Evolutionary conservation across 2,113 vertebrate genomes (phyloP).

Genomic region (Thunnus thynnus): DNA sequence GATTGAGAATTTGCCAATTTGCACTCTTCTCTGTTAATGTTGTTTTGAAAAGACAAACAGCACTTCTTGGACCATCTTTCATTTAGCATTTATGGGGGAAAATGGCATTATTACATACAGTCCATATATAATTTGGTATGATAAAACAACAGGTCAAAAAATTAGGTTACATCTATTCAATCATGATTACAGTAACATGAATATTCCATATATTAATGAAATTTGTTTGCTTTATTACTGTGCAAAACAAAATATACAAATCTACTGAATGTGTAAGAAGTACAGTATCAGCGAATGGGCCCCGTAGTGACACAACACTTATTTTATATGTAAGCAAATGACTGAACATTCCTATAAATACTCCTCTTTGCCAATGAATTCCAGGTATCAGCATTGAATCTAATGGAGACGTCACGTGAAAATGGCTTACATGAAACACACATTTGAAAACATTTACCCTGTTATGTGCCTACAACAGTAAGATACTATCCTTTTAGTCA

Average conservation of each 20-base stretch:
- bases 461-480: constrained; percentile 65
- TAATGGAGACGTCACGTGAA: constrained; percentile 7
- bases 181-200: constrained; percentile 78
- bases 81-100: constrained; percentile 71
- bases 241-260: constrained; percentile 83
- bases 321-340: constrained; percentile 36
- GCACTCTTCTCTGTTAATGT: too few relatives aligned
- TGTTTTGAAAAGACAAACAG: constrained; percentile 14
- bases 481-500: constrained; percentile 35
- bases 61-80: constrained; percentile 44
- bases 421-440: constrained; percentile 50
- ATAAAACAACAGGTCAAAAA: constrained; percentile 64
- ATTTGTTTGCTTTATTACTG: constrained; percentile 80
- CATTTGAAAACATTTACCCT: constrained; percentile 39
- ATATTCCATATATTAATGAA: constrained; percentile 82
- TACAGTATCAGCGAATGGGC: constrained; percentile 73
- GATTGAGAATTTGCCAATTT: too few relatives aligned
- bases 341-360: constrained; percentile 63
- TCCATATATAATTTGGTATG: constrained; percentile 74
- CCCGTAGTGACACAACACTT: constrained; percentile 56
- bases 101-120: constrained; percentile 69
- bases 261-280: constrained; percentile 78
- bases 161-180: constrained; percentile 76
- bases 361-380: constrained; percentile 26
- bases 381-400: constrained; percentile 12